These are phyloP conservation scores for Aphyosemion australe DNA, from an alignment of 2,113 vertebrate species.

Conservation along the genomic window DNA sequence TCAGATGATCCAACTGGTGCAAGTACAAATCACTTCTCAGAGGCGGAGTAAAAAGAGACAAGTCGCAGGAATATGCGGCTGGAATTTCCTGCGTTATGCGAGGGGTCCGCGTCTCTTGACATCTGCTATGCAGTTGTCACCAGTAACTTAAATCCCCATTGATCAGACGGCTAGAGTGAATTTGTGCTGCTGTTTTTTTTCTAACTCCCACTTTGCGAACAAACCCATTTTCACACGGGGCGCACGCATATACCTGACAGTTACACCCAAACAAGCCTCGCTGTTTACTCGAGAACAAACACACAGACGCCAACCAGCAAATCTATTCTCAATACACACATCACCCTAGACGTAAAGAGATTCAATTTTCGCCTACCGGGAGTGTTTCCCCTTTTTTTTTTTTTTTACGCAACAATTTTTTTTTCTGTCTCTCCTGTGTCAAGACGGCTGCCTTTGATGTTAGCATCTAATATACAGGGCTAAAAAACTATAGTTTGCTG, in stretches of 20 bases:
- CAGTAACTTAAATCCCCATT: conserved; percentile 77
- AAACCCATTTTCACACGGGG: conserved; percentile 78
- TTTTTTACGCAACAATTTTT: conserved; percentile 75
- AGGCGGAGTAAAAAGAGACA: conserved; percentile 64
- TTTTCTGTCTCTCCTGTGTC: conserved; percentile 70
- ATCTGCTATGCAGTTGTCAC: conserved; percentile 77
- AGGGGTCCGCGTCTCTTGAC: conserved; percentile 73
- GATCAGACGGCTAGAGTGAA: conserved; percentile 77
- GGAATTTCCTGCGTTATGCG: conserved; percentile 45
- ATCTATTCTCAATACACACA: conserved; percentile 81
- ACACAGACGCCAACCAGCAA: conserved; percentile 76
- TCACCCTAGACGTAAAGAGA: conserved; percentile 79
- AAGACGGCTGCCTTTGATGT: conserved; percentile 80
- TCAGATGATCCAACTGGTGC: conserved; percentile 59
- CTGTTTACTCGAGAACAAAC: conserved; percentile 81
- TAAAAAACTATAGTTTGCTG: conserved; percentile 81
- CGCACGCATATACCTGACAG: conserved; percentile 77
- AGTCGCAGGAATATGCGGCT: conserved; percentile 61
- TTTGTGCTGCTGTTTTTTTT: conserved; percentile 74
- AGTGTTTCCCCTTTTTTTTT: conserved; percentile 76
- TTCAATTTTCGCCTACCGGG: conserved; percentile 81
- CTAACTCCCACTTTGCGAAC: conserved; percentile 78
- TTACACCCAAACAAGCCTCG: conserved; percentile 78
- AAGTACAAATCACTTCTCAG: conserved; percentile 67
- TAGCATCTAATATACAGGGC: conserved; percentile 79